These are phyloP conservation scores for Parnassius smintheus DNA, from an alignment of 2,888 invertebrate species.

Conservation along the genomic window DNA sequence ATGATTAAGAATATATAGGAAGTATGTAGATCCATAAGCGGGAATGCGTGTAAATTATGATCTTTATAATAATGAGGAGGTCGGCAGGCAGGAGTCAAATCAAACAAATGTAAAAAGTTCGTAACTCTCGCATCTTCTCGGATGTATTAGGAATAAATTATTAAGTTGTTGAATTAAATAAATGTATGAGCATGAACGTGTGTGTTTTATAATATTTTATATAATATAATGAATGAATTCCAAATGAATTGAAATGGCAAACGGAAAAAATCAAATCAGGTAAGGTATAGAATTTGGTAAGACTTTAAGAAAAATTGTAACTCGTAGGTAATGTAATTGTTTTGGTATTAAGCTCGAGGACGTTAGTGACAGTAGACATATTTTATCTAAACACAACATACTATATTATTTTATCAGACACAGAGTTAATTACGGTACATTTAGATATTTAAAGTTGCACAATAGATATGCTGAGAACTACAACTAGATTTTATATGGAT, in stretches of 20 bases:
- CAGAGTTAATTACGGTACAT: conserved; percentile 7
- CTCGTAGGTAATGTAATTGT: too few relatives aligned
- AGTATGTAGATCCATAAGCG: too few relatives aligned
- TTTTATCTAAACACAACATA: conserved; percentile 15
- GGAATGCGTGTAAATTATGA: too few relatives aligned
- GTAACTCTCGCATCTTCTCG: too few relatives aligned
- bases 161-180: background rate
- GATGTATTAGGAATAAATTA: too few relatives aligned
- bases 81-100: too few relatives aligned
- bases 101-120: too few relatives aligned
- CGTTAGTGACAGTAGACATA: background rate
- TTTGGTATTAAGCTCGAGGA: conserved; percentile 8
- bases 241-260: too few relatives aligned
- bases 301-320: too few relatives aligned
- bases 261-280: background rate
- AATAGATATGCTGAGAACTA: conserved; percentile 9
- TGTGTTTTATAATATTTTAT: background rate
- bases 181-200: background rate
- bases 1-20: background rate
- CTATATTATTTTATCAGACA: conserved; percentile 5
- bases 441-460: conserved; percentile 14
- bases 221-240: too few relatives aligned
- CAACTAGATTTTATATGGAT: conserved; percentile 6
- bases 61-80: too few relatives aligned
- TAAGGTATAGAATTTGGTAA: too few relatives aligned